Evolutionary conservation across 2,113 vertebrate genomes (phyloP).

Genomic region (Galeopterus variegatus): DNA sequence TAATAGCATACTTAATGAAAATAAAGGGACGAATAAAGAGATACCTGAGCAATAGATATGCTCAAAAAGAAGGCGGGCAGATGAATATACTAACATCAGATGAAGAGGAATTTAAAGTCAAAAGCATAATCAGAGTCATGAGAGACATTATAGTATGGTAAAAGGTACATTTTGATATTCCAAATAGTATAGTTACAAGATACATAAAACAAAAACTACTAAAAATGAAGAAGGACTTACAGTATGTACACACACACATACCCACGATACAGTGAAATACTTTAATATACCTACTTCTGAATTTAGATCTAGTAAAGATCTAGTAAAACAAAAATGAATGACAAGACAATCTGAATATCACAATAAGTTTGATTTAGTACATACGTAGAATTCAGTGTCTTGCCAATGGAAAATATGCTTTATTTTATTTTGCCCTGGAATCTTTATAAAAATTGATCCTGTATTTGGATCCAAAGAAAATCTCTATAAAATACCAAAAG

Average conservation of each 20-base stretch:
- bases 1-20: neutral
- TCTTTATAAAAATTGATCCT: neutral
- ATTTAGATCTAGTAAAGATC: neutral
- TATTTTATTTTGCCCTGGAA: conserved; percentile 28
- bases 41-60: neutral
- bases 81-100: neutral
- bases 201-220: neutral
- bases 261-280: neutral
- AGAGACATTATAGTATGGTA: neutral
- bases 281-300: neutral
- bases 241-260: neutral
- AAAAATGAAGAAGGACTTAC: neutral
- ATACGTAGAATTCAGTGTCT: neutral
- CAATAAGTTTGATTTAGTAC: neutral
- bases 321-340: conserved; percentile 28
- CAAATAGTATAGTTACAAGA: neutral
- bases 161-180: neutral
- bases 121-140: neutral
- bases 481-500: neutral
- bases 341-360: neutral
- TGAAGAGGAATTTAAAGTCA: conserved; percentile 29
- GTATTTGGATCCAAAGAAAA: conserved; percentile 36
- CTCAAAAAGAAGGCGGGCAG: neutral
- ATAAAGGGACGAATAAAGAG: neutral
- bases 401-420: neutral